These are phyloP conservation scores for Aphidius gifuensis DNA, from an alignment of 1,140 invertebrate species.

Conservation along the genomic window DNA sequence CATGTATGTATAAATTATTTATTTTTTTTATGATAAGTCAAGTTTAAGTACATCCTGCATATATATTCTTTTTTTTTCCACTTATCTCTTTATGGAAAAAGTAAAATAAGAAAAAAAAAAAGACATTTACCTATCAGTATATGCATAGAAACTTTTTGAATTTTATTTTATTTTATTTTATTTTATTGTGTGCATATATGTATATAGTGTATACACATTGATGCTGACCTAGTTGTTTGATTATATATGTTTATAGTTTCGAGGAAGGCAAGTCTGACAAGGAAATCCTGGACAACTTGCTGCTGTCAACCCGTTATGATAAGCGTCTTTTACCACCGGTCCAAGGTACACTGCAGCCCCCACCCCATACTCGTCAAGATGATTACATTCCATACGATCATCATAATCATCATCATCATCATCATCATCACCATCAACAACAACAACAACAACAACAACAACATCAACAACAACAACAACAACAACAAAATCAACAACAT, in stretches of 20 bases:
- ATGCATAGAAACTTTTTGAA: too few species aligned
- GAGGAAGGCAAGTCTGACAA: conserved; percentile 86
- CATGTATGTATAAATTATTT: conserved; percentile 46
- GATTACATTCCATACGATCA: conserved; percentile 40
- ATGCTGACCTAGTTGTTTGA: background rate
- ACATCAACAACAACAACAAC: background rate
- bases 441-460: background rate
- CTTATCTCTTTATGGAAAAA: background rate
- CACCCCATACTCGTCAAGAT: conserved; percentile 50
- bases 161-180: too few species aligned
- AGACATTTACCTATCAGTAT: too few species aligned
- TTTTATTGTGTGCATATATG: too few species aligned
- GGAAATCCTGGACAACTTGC: conserved; percentile 80
- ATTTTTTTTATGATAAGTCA: background rate
- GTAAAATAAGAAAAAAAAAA: background rate
- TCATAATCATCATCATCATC: conserved; percentile 33
- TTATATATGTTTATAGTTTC: conserved; percentile 61
- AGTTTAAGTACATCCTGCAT: conserved; percentile 3
- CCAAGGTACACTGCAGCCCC: conserved; percentile 65
- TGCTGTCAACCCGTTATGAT: conserved; percentile 78
- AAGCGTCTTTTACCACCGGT: conserved; percentile 82
- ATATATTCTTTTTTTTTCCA: background rate
- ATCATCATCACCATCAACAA: background rate
- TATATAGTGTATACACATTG: too few species aligned
- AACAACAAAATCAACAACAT: background rate